Conservation (phyloP, 1,140 invertebrate genomes). For the Drosophila simulans region DNA sequence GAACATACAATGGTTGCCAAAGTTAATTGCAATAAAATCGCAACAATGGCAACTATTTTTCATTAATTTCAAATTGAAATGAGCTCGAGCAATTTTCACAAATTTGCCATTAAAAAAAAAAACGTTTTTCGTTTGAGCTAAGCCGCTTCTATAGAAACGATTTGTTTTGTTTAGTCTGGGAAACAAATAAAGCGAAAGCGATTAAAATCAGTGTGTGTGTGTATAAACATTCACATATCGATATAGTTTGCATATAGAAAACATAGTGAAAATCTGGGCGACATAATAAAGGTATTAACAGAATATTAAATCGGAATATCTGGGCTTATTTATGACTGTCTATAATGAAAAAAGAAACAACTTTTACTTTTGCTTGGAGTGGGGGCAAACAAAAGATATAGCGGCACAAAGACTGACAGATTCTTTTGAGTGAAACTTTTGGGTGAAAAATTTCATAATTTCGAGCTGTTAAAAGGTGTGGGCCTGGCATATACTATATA, state of each 20-base stretch:
- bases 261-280: slow-evolving; percentile 49
- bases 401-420: slow-evolving; percentile 41
- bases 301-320: slow-evolving; percentile 60
- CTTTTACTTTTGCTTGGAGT: slow-evolving; percentile 66
- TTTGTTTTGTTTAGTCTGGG: slow-evolving; percentile 21
- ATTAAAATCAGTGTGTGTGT: slow-evolving; percentile 26
- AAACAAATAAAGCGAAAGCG: slow-evolving; percentile 46
- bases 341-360: slow-evolving; percentile 68
- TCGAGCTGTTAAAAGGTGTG: slow-evolving; percentile 30
- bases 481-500: slow-evolving; percentile 15
- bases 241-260: slow-evolving; percentile 46
- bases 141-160: slow-evolving; percentile 27
- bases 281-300: slow-evolving; percentile 67
- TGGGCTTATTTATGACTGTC: slow-evolving; percentile 41
- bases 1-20: slow-evolving; percentile 49
- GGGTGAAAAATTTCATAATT: slow-evolving; percentile 74
- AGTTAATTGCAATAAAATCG: slow-evolving; percentile 45
- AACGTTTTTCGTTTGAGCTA: slow-evolving; percentile 28
- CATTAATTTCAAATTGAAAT: slow-evolving; percentile 72
- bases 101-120: slow-evolving; percentile 50
- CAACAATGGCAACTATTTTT: slow-evolving; percentile 48
- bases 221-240: slow-evolving; percentile 12
- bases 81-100: slow-evolving; percentile 62
- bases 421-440: slow-evolving; percentile 66
- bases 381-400: slow-evolving; percentile 55